Evolutionary conservation across 2,113 vertebrate genomes (phyloP), one percentile per base, ranked within the genome.

Genomic region (Cromileptes altivelis): DNA sequence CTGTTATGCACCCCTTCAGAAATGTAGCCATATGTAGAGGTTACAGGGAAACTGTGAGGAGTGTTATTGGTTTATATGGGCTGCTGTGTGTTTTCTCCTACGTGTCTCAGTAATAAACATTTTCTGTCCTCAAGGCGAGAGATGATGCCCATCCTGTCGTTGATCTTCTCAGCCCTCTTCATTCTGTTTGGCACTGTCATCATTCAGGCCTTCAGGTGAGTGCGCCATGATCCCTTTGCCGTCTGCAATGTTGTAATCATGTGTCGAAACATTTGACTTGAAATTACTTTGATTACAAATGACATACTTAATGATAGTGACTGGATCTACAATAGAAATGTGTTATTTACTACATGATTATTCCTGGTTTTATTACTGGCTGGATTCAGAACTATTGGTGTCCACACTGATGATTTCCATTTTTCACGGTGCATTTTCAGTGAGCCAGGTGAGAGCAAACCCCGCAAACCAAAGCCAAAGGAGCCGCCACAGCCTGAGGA

Each of bases 131-230:
- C 13, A 73, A 99, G 98, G 97, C 92, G 97, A 84, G 97, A 99
- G 86, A 97, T 99, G 97, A 99, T 98, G 97, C 97, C 97, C 1
- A 95, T 99, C 45, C 93, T 99, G 63, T 99, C 98, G 8, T 88
- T 99, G 91, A 96, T 98, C 85, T 98, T 99, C 94, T 99, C 98
- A 0, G 97, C 96, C 0, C 96, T 99, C 78, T 98, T 99, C 94
- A 98, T 99, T 85, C 96, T 99, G 80, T 98, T 98, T 4, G 98
- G 98, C 85, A 98, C 98, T 0, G 96, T 98, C 73, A 96, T 99
- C 9, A 94, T 99, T 70, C 98, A 99, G 89, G 97, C 98, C 17
- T 98, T 99, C 96, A 97, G 97, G 98, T 98, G 67, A 93, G 91
- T 72, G 4, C 40, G 0, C 0, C 49, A 21, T 5, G 0, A 9